phyloP scores from a whole-genome alignment of 2,797 vertebrate genomes.

The Loris lydekkerianus region DNA sequence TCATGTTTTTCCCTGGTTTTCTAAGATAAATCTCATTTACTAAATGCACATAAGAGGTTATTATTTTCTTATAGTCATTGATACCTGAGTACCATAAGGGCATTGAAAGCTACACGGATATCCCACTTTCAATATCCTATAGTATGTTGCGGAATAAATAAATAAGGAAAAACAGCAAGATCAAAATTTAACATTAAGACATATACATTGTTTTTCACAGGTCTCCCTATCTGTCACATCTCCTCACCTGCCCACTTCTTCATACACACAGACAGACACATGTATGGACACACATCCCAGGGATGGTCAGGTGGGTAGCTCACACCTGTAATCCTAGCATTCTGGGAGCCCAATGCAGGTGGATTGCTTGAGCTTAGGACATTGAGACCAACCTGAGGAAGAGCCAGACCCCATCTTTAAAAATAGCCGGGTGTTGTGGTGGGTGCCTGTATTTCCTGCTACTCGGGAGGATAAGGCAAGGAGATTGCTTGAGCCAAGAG shows the following conservation, averaged over 20 bases:
- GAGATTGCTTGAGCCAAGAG: too few relatives aligned
- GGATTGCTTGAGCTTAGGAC: too few relatives aligned
- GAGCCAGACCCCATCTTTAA: too few relatives aligned
- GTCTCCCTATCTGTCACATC: not conserved
- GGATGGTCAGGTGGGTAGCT: too few relatives aligned
- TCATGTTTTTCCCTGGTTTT: not conserved
- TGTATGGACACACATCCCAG: not conserved
- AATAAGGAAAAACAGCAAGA: not conserved
- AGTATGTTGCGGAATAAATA: conserved; percentile 19
- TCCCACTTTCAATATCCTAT: conserved; percentile 21
- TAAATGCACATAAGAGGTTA: not conserved
- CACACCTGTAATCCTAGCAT: too few relatives aligned
- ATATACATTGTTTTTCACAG: not conserved
- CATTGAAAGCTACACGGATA: not conserved
- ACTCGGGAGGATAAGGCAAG: too few relatives aligned
- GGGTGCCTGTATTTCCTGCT: too few relatives aligned
- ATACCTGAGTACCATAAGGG: not conserved
- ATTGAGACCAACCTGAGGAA: too few relatives aligned
- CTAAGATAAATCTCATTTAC: not conserved
- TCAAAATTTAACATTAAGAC: not conserved
- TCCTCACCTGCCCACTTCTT: not conserved
- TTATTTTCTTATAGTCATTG: not conserved
- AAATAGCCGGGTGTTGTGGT: too few relatives aligned
- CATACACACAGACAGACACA: not conserved
- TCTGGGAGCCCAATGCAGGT: too few relatives aligned